phyloP scores from a whole-genome alignment of 2,797 vertebrate genomes.

The Phylloscopus collybita region DNA sequence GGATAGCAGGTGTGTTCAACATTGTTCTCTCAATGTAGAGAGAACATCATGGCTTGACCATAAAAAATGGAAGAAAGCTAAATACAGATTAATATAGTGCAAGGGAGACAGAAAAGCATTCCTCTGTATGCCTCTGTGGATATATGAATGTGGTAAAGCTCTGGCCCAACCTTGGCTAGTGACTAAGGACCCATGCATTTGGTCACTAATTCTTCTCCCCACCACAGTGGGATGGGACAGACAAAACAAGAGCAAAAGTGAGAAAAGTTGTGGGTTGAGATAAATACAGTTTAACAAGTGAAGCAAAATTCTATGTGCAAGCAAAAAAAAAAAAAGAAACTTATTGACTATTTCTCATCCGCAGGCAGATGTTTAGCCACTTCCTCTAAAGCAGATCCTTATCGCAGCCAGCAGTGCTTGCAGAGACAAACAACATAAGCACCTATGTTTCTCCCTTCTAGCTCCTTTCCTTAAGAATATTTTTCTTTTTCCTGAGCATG shows the following conservation, averaged over 20 bases:
- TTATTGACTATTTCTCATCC: neutral
- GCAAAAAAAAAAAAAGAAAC: neutral
- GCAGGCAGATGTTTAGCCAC: neutral
- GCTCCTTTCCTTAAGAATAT: neutral
- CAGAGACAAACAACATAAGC: neutral
- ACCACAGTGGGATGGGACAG: accelerated
- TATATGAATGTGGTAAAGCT: neutral
- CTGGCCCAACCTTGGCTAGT: neutral
- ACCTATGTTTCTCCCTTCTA: neutral
- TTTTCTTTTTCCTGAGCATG: neutral
- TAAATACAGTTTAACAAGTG: neutral
- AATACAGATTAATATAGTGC: neutral
- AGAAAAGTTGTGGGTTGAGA: neutral
- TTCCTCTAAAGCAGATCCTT: neutral
- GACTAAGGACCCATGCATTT: neutral
- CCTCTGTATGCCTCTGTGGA: neutral
- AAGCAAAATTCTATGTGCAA: neutral
- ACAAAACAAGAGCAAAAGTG: neutral
- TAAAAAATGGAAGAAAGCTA: neutral
- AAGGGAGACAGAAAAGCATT: neutral
- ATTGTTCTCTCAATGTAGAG: neutral
- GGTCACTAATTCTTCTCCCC: neutral
- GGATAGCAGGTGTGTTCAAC: neutral
- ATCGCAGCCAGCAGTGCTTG: neutral
- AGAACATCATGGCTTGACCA: neutral